A percentile compares a stretch with the other conserved stretches of the same genome.
These are phyloP conservation scores for Emydoidea blandingii DNA, from an alignment of 2,797 vertebrate species.

Conservation along the genomic window DNA sequence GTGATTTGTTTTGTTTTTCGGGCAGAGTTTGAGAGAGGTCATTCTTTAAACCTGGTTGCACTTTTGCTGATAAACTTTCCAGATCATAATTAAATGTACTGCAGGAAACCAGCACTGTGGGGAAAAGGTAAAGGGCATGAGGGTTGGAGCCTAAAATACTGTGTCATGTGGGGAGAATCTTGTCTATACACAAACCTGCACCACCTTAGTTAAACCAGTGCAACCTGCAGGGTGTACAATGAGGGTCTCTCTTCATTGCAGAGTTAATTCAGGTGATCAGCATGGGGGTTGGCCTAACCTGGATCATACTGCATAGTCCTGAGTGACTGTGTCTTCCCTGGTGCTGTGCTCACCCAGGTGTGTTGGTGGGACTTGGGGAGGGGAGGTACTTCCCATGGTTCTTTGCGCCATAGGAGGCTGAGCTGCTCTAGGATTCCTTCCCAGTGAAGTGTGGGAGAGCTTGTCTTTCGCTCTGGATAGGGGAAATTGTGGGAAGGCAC, in stretches of 20 bases:
- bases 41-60: constrained; percentile 47
- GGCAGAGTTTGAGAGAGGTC: constrained; percentile 62
- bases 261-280: not conserved
- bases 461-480: too few relatives aligned
- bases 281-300: not conserved
- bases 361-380: not conserved
- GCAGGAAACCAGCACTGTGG: constrained; percentile 34
- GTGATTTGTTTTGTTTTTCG: constrained; percentile 61
- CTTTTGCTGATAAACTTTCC: constrained; percentile 52
- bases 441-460: too few relatives aligned
- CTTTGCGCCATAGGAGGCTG: accelerated
- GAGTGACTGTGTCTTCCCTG: accelerated
- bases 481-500: not conserved
- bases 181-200: not conserved
- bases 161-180: constrained; percentile 6
- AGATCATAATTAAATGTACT: constrained; percentile 46
- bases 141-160: not conserved
- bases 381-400: accelerated
- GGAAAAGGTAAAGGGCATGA: not conserved
- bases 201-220: not conserved
- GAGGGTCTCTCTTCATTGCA: too few relatives aligned
- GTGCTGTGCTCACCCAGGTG: not conserved
- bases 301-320: not conserved
- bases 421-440: not conserved
- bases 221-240: too few relatives aligned